Evolutionary conservation across 2,113 vertebrate species (phyloP), one percentile per base, ranked within the genome.

Genomic region (Tachuris rubrigastra): DNA sequence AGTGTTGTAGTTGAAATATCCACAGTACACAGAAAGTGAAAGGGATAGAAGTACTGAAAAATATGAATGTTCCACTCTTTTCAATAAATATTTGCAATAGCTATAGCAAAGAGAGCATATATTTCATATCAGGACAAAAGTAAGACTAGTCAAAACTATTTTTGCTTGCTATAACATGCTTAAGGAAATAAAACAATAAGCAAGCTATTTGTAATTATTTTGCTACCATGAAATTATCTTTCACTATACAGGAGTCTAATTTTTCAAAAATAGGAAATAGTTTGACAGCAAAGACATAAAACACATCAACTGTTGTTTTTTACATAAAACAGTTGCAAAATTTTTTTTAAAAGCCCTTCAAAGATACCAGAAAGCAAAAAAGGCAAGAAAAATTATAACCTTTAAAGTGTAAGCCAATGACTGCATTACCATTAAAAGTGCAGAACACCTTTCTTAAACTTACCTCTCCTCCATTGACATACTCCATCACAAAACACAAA

Each of bases 401-500:
- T 90, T 87, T 44, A 46, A 88, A 75, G 8, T 16, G 24, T 42
- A 87, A 78, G 7, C 18, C 49, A 84, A 56, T 66, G 46, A 74
- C 46, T 95, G 52, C 11, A 52, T 9, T 50, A 84, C 22, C 49
- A 73, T 23, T 84, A 73, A 15, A 95, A 87, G 72, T 4, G 6
- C 41, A 90, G 39, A 88, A 37, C 47, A 56, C 76, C 42, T 87
- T 53, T 86, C 59, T 94, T 60, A 75, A 76, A 86, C 98, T 98
- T 95, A 99, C 99, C 99, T 99, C 99, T 98, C 99, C 99, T 88
- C 99, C 99, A 8, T 99, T 99, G 96, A 99, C 99, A 97, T 99
- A 99, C 93, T 99, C 99, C 99, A 99, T 99, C 90, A 99, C 99
- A 97, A 99, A 99, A 98, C 99, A 99, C 92, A 99, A 98, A 89